Evolutionary conservation across 2,113 vertebrate species (phyloP).

Genomic region (Irena cyanogastra): DNA sequence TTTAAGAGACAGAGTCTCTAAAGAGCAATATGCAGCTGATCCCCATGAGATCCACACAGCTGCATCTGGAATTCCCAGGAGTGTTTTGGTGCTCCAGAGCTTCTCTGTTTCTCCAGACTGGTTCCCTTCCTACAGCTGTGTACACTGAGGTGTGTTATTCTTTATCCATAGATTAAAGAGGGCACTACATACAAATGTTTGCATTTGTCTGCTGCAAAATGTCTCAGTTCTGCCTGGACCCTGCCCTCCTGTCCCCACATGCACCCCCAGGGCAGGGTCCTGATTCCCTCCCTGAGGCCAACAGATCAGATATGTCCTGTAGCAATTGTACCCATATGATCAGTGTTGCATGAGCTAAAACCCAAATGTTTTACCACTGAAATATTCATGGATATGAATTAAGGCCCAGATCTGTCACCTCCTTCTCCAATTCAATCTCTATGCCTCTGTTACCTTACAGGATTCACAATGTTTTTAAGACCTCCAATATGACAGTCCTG

Average conservation of each 20-base stretch:
- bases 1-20: neutral
- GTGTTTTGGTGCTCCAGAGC: neutral
- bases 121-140: neutral
- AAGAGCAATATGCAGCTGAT: neutral
- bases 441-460: neutral
- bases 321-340: neutral
- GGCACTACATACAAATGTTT: neutral
- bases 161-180: neutral
- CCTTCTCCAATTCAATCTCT: neutral
- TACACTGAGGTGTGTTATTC: neutral
- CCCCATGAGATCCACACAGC: neutral
- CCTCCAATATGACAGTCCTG: neutral
- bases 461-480: neutral
- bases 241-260: neutral
- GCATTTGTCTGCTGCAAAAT: neutral
- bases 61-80: neutral
- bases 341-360: neutral
- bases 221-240: neutral
- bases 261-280: neutral
- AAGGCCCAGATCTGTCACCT: neutral
- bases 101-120: neutral
- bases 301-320: neutral
- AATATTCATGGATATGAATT: neutral
- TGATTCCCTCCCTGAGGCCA: neutral
- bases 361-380: neutral